phyloP scores from a whole-genome alignment of 2,113 vertebrate genomes.

The Paratilapia polleni region DNA sequence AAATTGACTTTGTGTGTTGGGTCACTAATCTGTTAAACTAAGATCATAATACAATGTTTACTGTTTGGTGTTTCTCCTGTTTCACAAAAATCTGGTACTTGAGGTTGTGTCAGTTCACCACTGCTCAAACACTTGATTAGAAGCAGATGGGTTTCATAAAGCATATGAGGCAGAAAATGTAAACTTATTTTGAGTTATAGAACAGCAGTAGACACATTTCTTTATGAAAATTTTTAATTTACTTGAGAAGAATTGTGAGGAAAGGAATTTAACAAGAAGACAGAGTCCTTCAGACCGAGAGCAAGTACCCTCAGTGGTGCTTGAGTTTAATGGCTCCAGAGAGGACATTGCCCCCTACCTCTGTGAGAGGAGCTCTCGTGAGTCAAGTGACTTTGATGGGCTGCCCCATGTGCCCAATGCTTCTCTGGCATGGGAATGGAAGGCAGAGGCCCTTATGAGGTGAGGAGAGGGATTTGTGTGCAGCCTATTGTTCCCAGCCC shows the following conservation, averaged over 20 bases:
- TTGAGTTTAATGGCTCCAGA: conserved; percentile 68
- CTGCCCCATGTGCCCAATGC: conserved; percentile 57
- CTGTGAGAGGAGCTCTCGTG: conserved; percentile 64
- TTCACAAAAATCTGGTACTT: neutral
- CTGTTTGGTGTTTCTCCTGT: neutral
- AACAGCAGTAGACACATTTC: neutral
- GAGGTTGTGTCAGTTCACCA: neutral
- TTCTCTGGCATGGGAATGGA: conserved; percentile 66
- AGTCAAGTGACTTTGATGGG: conserved; percentile 78
- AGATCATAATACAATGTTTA: too few species aligned
- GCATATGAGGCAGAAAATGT: neutral
- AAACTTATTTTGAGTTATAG: neutral
- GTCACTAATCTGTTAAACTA: too few species aligned
- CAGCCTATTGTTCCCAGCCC: conserved; percentile 59
- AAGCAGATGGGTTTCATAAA: neutral
- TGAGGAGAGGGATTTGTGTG: conserved; percentile 63
- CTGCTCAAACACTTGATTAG: neutral
- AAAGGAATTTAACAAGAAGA: conserved; percentile 57
- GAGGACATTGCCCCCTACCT: conserved; percentile 63
- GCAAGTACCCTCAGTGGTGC: conserved; percentile 61
- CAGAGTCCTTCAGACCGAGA: conserved; percentile 45
- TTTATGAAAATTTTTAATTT: conserved; percentile 49
- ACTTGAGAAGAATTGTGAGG: conserved; percentile 44
- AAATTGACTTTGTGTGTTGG: too few species aligned
- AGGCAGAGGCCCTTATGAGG: conserved; percentile 57